Conservation (phyloP, 2,888 invertebrate species). For the Nomada ruficornis region DNA sequence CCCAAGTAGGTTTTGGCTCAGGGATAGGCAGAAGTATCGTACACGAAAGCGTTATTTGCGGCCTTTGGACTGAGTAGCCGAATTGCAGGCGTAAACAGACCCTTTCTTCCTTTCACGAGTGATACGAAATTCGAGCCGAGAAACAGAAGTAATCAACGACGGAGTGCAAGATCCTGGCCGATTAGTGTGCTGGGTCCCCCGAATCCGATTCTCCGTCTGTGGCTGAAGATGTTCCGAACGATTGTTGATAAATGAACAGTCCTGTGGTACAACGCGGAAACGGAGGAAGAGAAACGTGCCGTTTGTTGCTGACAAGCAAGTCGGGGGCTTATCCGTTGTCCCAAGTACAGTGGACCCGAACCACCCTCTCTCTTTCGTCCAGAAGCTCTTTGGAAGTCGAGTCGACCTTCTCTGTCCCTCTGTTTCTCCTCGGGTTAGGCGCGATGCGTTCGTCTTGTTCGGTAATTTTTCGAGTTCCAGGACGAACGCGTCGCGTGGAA, state of each 20-base stretch:
- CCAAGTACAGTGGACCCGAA: conserved; percentile 68
- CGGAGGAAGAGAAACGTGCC: conserved; percentile 29
- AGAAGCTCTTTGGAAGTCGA: neutral
- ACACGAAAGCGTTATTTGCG: conserved; percentile 51
- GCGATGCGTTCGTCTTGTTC: conserved; percentile 1
- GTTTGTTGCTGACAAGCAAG: conserved; percentile 24
- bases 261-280: conserved; percentile 58
- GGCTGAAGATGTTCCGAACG: conserved; percentile 57
- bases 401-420: conserved; percentile 20
- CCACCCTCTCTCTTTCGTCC: conserved; percentile 22
- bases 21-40: conserved; percentile 49
- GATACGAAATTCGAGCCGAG: neutral
- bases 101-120: neutral
- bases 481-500: conserved; percentile 1
- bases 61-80: conserved; percentile 57
- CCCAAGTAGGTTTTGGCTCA: conserved; percentile 64
- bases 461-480: neutral
- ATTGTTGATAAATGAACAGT: conserved; percentile 63
- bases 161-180: conserved; percentile 32
- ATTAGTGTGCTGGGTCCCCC: conserved; percentile 48
- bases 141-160: conserved; percentile 19
- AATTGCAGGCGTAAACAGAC: conserved; percentile 5
- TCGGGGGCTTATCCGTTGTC: conserved; percentile 42
- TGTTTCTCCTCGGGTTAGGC: neutral
- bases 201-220: conserved; percentile 54